Conservation (phyloP, 2,113 vertebrate genomes). For the Phyllostomus discolor region DNA sequence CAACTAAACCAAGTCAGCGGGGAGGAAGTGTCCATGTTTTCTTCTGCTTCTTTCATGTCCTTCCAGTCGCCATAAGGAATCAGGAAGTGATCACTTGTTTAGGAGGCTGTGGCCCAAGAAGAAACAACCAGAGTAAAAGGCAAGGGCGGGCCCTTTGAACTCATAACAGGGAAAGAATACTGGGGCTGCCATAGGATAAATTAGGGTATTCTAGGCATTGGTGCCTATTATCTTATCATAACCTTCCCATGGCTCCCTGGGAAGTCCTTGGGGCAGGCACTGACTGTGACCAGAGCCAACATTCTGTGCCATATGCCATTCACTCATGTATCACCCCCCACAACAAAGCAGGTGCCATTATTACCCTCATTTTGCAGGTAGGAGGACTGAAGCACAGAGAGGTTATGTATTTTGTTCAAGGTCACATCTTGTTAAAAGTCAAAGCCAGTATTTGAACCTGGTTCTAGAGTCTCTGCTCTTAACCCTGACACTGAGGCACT, state of each 20-base stretch:
- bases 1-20: too few species aligned
- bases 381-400: background rate
- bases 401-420: background rate
- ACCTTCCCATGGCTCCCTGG: background rate
- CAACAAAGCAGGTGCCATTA: background rate
- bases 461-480: background rate
- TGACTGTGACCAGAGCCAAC: background rate
- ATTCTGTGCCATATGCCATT: fast-evolving
- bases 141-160: background rate
- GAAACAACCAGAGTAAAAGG: background rate
- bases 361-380: background rate
- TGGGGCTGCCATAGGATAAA: background rate
- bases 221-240: background rate
- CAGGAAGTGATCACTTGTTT: background rate
- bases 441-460: background rate
- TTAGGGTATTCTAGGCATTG: background rate
- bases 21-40: background rate
- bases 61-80: background rate
- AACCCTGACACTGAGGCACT: too few species aligned
- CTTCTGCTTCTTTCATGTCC: background rate
- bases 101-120: background rate
- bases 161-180: background rate
- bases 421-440: background rate
- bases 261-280: background rate
- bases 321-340: background rate